phyloP scores from a whole-genome alignment of 2,113 vertebrate species.

The Triplophysa rosa region DNA sequence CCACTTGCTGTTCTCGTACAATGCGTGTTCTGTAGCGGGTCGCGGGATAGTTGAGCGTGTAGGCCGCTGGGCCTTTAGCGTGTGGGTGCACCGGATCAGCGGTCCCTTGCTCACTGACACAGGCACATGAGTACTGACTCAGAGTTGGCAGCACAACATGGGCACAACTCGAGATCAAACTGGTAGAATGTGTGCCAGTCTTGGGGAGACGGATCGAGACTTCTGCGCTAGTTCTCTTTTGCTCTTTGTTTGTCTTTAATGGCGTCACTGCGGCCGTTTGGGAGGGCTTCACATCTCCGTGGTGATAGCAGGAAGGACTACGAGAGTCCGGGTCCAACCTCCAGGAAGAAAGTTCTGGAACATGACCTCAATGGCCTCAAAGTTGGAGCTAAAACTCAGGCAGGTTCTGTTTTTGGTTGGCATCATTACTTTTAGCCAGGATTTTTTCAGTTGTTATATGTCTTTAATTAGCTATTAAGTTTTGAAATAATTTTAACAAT shows the following conservation, averaged over 20 bases:
- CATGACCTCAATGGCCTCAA: neutral
- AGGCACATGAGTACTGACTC: neutral
- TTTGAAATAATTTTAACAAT: too few species aligned
- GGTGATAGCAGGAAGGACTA: conserved; percentile 36
- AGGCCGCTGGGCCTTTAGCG: conserved; percentile 18
- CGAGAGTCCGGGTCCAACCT: conserved; percentile 8
- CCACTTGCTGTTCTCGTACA: conserved; percentile 49
- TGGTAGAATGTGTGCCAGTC: neutral
- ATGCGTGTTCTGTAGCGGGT: conserved; percentile 42
- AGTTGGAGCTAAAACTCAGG: conserved; percentile 35
- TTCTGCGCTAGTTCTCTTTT: neutral
- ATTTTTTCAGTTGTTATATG: neutral
- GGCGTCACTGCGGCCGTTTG: conserved; percentile 39
- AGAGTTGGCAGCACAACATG: conserved; percentile 8
- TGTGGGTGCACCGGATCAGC: conserved; percentile 40
- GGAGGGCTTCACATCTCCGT: conserved; percentile 16
- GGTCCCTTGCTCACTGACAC: conserved; percentile 6
- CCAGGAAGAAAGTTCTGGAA: conserved; percentile 9
- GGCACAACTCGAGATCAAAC: conserved; percentile 16
- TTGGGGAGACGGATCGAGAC: conserved; percentile 25
- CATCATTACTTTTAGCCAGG: neutral
- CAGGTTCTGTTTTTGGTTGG: conserved; percentile 26
- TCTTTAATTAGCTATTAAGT: too few species aligned
- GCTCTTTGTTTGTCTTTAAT: conserved; percentile 29
- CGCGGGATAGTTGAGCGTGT: conserved; percentile 35